These are phyloP conservation scores for Bos indicus DNA, from an alignment of 2,113 vertebrate genomes.

Conservation along the genomic window DNA sequence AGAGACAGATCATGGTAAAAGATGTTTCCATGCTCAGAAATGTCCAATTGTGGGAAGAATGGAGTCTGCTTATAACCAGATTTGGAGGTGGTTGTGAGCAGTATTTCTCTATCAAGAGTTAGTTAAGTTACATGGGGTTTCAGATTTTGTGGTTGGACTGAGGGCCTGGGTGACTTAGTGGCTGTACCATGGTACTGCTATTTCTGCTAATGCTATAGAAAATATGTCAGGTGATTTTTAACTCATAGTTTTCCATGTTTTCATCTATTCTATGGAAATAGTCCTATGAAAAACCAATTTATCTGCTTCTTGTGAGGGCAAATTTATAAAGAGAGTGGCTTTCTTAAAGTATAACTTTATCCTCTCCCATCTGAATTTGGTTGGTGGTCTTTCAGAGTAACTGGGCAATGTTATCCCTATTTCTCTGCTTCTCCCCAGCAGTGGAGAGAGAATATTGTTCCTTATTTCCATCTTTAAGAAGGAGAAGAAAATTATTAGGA, in stretches of 20 bases:
- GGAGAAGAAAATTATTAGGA: background rate
- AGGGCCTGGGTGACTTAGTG: background rate
- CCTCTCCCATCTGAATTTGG: background rate
- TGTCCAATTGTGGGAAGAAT: background rate
- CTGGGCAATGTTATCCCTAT: background rate
- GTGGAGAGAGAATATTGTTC: background rate
- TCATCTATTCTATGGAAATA: background rate
- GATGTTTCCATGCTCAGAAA: background rate
- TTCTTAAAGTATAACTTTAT: background rate
- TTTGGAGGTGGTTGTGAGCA: background rate
- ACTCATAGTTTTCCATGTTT: background rate
- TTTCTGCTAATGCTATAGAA: background rate
- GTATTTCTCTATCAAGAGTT: background rate
- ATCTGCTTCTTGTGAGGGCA: background rate
- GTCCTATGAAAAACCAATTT: background rate
- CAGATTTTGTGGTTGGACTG: background rate
- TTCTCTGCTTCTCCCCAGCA: background rate
- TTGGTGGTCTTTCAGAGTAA: background rate
- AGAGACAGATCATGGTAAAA: background rate
- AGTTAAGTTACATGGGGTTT: background rate
- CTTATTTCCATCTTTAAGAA: background rate
- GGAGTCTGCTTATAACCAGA: background rate
- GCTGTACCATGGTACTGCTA: background rate
- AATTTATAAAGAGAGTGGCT: background rate
- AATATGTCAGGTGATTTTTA: slow-evolving; percentile 3